phyloP scores from a whole-genome alignment of 2,888 invertebrate species.

The Latrodectus hesperus region DNA sequence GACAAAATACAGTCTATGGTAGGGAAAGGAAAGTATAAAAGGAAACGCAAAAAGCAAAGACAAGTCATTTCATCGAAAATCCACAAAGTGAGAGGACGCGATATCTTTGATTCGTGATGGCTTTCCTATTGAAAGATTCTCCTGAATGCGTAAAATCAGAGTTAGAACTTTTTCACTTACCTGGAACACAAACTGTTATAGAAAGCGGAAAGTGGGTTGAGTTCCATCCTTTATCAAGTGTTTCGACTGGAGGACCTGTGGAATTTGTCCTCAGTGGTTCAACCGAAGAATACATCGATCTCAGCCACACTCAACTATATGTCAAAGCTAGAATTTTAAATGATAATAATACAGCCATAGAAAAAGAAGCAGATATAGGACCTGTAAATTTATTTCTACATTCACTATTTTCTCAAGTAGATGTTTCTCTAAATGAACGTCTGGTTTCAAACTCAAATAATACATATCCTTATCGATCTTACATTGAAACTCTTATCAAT shows the following conservation, averaged over 20 bases:
- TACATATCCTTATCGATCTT: constrained; percentile 13
- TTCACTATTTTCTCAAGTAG: constrained; percentile 18
- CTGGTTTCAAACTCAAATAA: neutral
- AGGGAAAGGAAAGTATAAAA: neutral
- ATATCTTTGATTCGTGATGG: neutral
- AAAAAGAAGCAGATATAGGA: neutral
- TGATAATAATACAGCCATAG: neutral
- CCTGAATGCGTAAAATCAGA: neutral
- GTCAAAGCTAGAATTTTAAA: neutral
- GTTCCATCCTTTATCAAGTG: neutral
- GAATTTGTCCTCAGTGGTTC: neutral
- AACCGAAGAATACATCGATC: neutral
- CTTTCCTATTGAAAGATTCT: neutral
- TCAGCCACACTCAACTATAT: neutral
- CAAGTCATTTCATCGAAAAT: neutral
- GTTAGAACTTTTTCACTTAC: neutral
- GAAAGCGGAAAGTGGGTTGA: neutral
- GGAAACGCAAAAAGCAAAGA: neutral
- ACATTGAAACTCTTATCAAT: neutral
- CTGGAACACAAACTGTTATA: neutral
- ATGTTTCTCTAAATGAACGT: constrained; percentile 7
- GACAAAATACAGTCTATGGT: neutral
- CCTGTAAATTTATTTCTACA: constrained; percentile 9
- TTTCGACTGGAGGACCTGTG: neutral
- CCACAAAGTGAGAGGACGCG: neutral